These are phyloP conservation scores for Spinus olivaceus DNA, from an alignment of 2,797 vertebrate species.

Conservation along the genomic window DNA sequence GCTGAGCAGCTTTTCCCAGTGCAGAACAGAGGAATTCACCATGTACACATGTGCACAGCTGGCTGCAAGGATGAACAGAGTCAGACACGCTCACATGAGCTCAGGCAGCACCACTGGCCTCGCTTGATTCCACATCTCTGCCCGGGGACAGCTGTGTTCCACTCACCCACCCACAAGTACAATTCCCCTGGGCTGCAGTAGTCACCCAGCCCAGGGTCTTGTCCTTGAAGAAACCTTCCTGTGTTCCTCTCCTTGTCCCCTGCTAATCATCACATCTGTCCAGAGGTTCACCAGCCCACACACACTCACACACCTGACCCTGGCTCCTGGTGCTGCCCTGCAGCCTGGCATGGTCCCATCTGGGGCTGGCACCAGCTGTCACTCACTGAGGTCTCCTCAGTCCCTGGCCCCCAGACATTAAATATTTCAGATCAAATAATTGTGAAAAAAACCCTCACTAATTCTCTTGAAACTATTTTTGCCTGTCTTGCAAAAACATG, in stretches of 20 bases:
- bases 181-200: not conserved
- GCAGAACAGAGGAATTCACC: not conserved
- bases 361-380: not conserved
- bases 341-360: not conserved
- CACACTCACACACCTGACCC: rapidly evolving
- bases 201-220: rapidly evolving
- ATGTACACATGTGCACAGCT: rapidly evolving
- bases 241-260: not conserved
- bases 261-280: not conserved
- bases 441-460: not conserved
- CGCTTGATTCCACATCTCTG: not conserved
- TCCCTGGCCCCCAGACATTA: not conserved
- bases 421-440: not conserved
- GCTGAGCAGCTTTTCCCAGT: not conserved
- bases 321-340: rapidly evolving
- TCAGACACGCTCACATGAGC: not conserved
- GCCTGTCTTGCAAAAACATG: not conserved
- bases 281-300: rapidly evolving
- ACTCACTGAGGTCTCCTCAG: not conserved
- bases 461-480: not conserved
- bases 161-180: not conserved
- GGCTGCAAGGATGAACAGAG: not conserved
- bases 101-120: not conserved
- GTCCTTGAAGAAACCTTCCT: not conserved
- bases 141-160: rapidly evolving